phyloP scores from a whole-genome alignment of 1,140 invertebrate genomes.

The Metaphire vulgaris region DNA sequence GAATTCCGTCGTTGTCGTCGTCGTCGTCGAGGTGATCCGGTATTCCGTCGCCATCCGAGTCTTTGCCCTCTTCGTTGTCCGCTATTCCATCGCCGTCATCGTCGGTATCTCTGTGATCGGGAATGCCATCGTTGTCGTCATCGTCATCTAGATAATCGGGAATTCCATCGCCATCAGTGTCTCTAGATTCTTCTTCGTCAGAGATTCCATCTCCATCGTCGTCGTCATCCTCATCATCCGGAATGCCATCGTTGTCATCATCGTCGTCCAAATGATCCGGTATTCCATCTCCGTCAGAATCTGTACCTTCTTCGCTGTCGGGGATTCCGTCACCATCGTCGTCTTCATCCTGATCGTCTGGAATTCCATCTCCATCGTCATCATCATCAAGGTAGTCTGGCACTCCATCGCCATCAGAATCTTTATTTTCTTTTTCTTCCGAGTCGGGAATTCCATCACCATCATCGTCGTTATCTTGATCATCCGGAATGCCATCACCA shows the following conservation, averaged over 20 bases:
- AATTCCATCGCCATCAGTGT: constrained; percentile 40
- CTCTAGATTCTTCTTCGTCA: constrained; percentile 30
- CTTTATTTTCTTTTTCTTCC: constrained; percentile 39
- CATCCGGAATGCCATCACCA: too few relatives aligned
- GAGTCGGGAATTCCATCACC: constrained; percentile 43
- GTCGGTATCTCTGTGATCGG: constrained; percentile 38
- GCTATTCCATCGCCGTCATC: constrained; percentile 29
- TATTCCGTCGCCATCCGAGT: constrained; percentile 27
- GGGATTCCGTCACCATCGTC: constrained; percentile 45
- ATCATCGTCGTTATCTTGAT: too few relatives aligned
- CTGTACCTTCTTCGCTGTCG: constrained; percentile 38
- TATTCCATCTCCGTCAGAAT: constrained; percentile 40
- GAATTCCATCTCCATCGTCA: constrained; percentile 44
- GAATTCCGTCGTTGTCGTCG: constrained; percentile 32
- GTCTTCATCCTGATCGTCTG: constrained; percentile 38
- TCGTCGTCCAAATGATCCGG: constrained; percentile 41
- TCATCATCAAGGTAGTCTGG: constrained; percentile 40
- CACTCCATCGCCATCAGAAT: constrained; percentile 37
- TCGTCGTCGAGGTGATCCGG: constrained; percentile 22
- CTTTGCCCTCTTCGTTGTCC: constrained; percentile 30
- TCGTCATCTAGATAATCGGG: constrained; percentile 34
- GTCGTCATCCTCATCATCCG: constrained; percentile 30
- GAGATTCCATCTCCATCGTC: constrained; percentile 31
- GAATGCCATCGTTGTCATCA: constrained; percentile 45
- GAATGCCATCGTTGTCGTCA: constrained; percentile 44